Conservation (phyloP, 2,797 vertebrate species). For the Potorous gilbertii region DNA sequence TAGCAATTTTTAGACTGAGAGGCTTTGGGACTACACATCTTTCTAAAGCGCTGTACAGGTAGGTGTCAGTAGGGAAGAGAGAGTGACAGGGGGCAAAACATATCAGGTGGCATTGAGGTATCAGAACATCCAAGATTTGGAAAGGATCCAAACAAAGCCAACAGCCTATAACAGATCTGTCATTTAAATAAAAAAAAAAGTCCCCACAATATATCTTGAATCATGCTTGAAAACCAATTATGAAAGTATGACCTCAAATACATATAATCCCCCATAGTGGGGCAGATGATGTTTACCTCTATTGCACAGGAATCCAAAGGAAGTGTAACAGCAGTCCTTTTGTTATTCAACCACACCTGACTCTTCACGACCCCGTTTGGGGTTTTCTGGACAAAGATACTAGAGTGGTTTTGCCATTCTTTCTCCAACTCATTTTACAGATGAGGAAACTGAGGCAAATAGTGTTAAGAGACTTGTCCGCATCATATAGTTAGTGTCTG, state of each 20-base stretch:
- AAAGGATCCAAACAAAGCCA: neutral
- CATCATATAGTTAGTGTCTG: neutral
- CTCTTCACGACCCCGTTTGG: neutral
- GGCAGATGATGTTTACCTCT: slow-evolving; percentile 5
- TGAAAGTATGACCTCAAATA: neutral
- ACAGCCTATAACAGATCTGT: slow-evolving; percentile 1
- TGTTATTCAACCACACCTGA: neutral
- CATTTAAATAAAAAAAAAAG: neutral
- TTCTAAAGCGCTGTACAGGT: slow-evolving; percentile 13
- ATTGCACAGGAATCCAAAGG: neutral
- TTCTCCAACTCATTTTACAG: neutral
- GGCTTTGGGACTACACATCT: slow-evolving; percentile 30
- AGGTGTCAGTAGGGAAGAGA: neutral
- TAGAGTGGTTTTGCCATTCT: neutral
- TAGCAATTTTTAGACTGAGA: slow-evolving; percentile 41
- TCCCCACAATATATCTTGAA: slow-evolving; percentile 33
- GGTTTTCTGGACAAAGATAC: neutral
- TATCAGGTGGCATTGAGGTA: neutral
- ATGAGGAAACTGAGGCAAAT: neutral
- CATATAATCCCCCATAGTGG: neutral
- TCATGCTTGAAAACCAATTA: slow-evolving; percentile 8
- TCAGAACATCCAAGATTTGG: slow-evolving; percentile 30
- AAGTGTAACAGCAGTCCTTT: neutral
- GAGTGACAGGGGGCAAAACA: neutral
- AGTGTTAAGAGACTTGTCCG: neutral